These are phyloP conservation scores for Pelosia muscerda DNA, from an alignment of 2,888 invertebrate species.

Conservation along the genomic window DNA sequence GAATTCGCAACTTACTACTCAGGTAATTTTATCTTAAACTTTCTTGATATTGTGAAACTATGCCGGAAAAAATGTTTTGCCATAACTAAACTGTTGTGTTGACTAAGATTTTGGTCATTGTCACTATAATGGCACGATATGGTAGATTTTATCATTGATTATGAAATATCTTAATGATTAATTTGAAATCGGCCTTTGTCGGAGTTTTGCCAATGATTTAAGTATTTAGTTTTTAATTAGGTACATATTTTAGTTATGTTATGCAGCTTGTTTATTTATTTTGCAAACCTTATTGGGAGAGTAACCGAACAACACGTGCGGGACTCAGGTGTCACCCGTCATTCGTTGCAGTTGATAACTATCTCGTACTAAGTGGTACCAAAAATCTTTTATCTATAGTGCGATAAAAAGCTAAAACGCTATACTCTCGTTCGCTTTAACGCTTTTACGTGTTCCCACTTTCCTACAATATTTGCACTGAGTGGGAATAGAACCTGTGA, in stretches of 20 bases:
- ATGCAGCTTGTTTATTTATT: not conserved
- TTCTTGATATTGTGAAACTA: constrained; percentile 12
- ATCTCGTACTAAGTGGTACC: no score
- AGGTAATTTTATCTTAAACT: constrained; percentile 63
- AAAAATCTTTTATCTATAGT: no score
- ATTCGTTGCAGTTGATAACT: no score
- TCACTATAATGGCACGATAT: not conserved
- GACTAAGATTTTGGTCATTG: constrained; percentile 6
- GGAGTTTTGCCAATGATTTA: not conserved
- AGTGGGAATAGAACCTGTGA: no score
- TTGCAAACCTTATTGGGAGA: no score
- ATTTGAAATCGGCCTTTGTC: not conserved
- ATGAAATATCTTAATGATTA: not conserved
- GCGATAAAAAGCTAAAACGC: no score
- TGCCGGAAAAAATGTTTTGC: constrained; percentile 10
- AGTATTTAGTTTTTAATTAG: not conserved
- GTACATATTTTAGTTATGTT: not conserved
- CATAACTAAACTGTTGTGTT: not conserved
- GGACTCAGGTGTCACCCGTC: no score
- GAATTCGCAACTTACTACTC: constrained; percentile 73
- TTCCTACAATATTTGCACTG: no score
- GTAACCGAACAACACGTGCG: no score
- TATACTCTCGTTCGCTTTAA: no score
- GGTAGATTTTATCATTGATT: not conserved
- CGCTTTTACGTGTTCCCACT: no score